A percentile compares a stretch with the other conserved stretches of the same genome.
phyloP scores from a whole-genome alignment of 2,113 vertebrate species.

The Suncus etruscus region DNA sequence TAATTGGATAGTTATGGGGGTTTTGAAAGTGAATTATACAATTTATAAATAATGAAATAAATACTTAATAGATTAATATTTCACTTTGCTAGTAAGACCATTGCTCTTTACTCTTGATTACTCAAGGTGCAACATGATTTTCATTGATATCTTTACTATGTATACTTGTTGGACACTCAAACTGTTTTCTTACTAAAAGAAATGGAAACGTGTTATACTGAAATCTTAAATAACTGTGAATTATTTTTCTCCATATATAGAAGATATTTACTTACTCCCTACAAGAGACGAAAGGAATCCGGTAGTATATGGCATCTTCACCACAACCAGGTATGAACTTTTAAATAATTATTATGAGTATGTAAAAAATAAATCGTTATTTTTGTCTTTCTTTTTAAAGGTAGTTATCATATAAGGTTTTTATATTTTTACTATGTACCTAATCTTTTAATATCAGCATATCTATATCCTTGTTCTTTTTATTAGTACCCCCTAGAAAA shows the following conservation, averaged over 20 bases:
- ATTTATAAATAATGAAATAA: neutral
- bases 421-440: neutral
- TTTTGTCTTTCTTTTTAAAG: neutral
- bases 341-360: neutral
- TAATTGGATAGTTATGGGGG: neutral
- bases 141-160: slow-evolving; percentile 21
- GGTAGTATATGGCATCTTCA: slow-evolving; percentile 95
- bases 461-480: neutral
- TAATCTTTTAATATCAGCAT: neutral
- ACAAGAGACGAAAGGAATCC: slow-evolving; percentile 96
- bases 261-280: slow-evolving; percentile 96
- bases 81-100: neutral
- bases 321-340: slow-evolving; percentile 94
- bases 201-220: neutral
- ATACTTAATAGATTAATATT: neutral
- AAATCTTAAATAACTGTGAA: slow-evolving; percentile 49
- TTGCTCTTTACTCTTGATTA: neutral
- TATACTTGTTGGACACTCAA: neutral
- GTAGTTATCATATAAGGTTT: neutral
- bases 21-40: neutral
- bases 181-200: neutral
- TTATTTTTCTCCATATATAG: slow-evolving; percentile 86
- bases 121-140: neutral
- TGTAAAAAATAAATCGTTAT: neutral
- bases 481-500: fast-evolving